Percentiles rank a stretch among this genome's conserved stretches.
Conservation (phyloP, 1,140 invertebrate genomes). For the Mizuhopecten yessoensis region DNA sequence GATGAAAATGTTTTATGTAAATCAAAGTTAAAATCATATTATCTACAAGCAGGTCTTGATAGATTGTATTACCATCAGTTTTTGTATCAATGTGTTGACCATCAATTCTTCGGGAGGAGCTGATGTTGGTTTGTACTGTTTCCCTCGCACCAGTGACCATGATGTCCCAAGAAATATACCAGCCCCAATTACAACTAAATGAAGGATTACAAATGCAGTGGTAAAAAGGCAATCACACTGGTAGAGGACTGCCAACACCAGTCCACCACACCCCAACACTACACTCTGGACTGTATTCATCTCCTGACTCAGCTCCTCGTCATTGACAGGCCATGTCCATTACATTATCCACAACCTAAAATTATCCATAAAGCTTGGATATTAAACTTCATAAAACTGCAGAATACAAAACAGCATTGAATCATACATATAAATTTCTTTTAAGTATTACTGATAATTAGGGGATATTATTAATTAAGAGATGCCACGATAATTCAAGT, state of each 20-base stretch:
- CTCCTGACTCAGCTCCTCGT: background rate
- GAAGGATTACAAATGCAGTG: constrained; percentile 53
- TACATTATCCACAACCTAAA: background rate
- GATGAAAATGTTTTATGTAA: too few species aligned
- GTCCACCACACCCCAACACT: constrained; percentile 47
- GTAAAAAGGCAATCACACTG: constrained; percentile 58
- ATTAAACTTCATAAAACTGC: too few species aligned
- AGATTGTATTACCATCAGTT: constrained; percentile 71
- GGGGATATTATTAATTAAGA: too few species aligned
- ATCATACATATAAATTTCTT: too few species aligned
- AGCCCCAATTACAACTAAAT: constrained; percentile 56
- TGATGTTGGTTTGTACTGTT: constrained; percentile 67
- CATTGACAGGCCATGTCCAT: background rate
- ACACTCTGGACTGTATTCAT: constrained; percentile 32
- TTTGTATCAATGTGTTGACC: constrained; percentile 63
- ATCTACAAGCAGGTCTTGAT: too few species aligned
- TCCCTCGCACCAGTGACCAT: constrained; percentile 70
- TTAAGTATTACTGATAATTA: too few species aligned
- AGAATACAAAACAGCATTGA: too few species aligned
- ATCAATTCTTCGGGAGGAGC: constrained; percentile 50
- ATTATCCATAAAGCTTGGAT: too few species aligned
- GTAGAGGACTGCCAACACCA: constrained; percentile 51
- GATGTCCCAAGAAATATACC: constrained; percentile 67
- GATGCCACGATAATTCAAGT: too few species aligned
- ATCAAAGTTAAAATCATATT: too few species aligned